phyloP scores from a whole-genome alignment of 1,140 invertebrate genomes.

The Drosophila arizonae region DNA sequence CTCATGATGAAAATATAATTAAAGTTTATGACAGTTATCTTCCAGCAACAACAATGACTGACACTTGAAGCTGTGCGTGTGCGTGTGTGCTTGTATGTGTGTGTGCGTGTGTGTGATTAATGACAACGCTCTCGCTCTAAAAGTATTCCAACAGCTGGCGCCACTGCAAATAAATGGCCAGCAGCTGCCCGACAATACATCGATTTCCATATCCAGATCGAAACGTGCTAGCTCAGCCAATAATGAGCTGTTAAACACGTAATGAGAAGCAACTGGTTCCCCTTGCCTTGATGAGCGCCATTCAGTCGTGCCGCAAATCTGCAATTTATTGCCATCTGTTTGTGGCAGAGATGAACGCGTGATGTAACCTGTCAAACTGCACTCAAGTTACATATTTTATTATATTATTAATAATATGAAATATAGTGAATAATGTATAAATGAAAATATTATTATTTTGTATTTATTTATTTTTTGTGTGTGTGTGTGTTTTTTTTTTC shows the following conservation, averaged over 20 bases:
- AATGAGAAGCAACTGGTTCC: slow-evolving; percentile 1
- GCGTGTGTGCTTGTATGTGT: slow-evolving; percentile 1
- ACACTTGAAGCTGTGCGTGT: slow-evolving; percentile 29
- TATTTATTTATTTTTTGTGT: no score
- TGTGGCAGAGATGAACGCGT: no score
- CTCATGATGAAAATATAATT: slow-evolving; percentile 78
- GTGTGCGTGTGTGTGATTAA: slow-evolving; percentile 54
- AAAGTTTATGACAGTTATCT: slow-evolving; percentile 80
- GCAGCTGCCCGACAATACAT: slow-evolving; percentile 29
- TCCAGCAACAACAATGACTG: slow-evolving; percentile 65
- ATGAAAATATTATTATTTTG: no score
- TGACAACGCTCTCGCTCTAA: slow-evolving; percentile 35
- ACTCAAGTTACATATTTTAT: no score
- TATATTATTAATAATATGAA: no score
- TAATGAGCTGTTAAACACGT: neutral
- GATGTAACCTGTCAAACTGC: no score
- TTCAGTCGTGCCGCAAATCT: slow-evolving; percentile 4
- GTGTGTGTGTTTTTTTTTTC: no score
- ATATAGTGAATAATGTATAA: no score
- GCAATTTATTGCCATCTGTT: neutral
- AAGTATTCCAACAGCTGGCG: slow-evolving; percentile 25
- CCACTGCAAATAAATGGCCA: slow-evolving; percentile 30
- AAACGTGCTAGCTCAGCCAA: neutral
- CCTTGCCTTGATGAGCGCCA: neutral
- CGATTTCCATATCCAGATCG: slow-evolving; percentile 11